Evolutionary conservation across 2,797 vertebrate genomes (phyloP).

Genomic region (Aselliscus stoliczkanus): DNA sequence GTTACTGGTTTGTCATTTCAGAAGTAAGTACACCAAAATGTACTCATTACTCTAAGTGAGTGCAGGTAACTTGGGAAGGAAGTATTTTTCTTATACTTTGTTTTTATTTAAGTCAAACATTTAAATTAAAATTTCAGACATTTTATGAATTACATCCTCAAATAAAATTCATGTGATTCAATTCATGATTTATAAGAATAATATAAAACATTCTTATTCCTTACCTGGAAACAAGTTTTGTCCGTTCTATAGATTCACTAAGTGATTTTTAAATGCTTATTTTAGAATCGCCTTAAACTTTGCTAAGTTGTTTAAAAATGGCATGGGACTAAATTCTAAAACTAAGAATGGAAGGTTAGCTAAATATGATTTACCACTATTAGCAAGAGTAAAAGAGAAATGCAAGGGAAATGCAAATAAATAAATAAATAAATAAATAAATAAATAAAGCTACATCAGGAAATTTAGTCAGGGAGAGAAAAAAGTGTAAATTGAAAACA

Average conservation of each 20-base stretch:
- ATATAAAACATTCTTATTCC: conserved; percentile 33
- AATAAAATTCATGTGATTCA: conserved; percentile 6
- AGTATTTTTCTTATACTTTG: neutral
- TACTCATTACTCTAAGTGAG: neutral
- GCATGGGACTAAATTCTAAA: conserved; percentile 12
- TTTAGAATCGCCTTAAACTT: conserved; percentile 11
- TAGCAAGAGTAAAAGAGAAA: neutral
- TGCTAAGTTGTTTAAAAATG: conserved; percentile 26
- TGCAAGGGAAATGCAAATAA: neutral
- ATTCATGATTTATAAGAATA: neutral
- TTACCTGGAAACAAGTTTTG: conserved; percentile 27
- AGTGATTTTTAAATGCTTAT: conserved; percentile 5
- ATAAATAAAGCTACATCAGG: neutral
- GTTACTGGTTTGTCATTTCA: conserved; percentile 16
- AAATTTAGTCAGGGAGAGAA: neutral
- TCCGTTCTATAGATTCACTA: neutral
- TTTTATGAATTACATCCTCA: neutral
- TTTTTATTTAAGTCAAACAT: conserved; percentile 10
- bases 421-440: too few species aligned
- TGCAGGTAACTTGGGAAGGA: neutral
- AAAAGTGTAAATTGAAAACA: conserved; percentile 1
- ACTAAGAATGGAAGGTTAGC: neutral
- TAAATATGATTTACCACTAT: conserved; percentile 14
- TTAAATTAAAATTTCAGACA: conserved; percentile 31
- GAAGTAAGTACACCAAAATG: conserved; percentile 18